These are phyloP conservation scores for Laticauda colubrina DNA, from an alignment of 2,113 vertebrate genomes.

Conservation along the genomic window DNA sequence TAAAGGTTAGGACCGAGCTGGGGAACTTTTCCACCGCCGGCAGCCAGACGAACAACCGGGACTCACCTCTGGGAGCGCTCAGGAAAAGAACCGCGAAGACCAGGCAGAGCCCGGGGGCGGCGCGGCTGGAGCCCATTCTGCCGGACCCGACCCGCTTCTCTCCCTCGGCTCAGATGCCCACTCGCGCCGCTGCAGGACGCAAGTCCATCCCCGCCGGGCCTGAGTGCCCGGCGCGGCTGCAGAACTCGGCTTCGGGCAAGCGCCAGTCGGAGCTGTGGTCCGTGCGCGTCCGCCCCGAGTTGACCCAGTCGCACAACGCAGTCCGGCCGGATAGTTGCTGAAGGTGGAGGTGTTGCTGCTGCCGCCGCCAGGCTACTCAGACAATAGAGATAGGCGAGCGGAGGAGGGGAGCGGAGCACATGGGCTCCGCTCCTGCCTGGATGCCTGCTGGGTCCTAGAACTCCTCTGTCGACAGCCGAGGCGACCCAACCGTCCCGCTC, in stretches of 20 bases:
- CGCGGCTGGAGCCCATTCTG: background rate
- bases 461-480: background rate
- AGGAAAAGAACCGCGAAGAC: background rate
- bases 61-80: constrained; percentile 17
- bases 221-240: background rate
- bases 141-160: background rate
- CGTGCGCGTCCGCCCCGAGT: background rate
- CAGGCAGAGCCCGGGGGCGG: background rate
- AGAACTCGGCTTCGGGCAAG: background rate
- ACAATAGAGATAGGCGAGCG: constrained; percentile 22
- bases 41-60: background rate
- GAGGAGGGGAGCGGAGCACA: constrained; percentile 13
- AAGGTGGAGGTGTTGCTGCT: background rate
- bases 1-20: background rate
- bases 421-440: background rate
- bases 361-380: constrained; percentile 11
- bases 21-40: background rate
- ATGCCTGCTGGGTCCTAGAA: constrained; percentile 18
- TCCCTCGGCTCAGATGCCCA: background rate
- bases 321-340: background rate
- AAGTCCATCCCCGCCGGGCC: background rate
- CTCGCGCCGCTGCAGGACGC: background rate
- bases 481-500: background rate
- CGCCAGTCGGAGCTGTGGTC: background rate
- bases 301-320: background rate